Percentiles rank a stretch among this genome's conserved stretches.
Evolutionary conservation across 1,140 invertebrate genomes (phyloP).

Genomic region (Trissolcus basalis): DNA sequence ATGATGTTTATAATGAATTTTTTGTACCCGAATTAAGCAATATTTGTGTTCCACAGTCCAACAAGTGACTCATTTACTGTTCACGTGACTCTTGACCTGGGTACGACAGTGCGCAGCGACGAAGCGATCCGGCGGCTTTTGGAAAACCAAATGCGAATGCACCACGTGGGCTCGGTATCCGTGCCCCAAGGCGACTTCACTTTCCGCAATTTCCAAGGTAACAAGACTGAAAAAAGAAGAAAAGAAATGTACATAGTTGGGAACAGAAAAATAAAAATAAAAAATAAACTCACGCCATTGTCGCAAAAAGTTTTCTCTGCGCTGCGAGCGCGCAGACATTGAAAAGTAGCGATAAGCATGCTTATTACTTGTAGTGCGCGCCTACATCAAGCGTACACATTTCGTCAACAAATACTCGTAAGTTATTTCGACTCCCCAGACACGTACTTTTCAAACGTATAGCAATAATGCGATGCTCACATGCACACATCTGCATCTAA

Average conservation of each 20-base stretch:
- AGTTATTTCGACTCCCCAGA: slow-evolving; percentile 45
- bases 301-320: slow-evolving; percentile 17
- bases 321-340: slow-evolving; percentile 23
- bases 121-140: slow-evolving; percentile 62
- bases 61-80: slow-evolving; percentile 68
- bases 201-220: slow-evolving; percentile 69
- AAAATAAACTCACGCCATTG: slow-evolving; percentile 17
- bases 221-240: slow-evolving; percentile 1
- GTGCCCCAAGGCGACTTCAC: slow-evolving; percentile 66
- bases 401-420: slow-evolving; percentile 30
- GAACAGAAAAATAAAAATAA: no score
- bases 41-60: slow-evolving; percentile 50
- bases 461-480: slow-evolving; percentile 50
- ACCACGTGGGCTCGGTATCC: slow-evolving; percentile 65
- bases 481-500: slow-evolving; percentile 12
- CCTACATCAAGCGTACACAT: slow-evolving; percentile 32
- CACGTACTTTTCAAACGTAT: slow-evolving; percentile 51
- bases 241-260: no score
- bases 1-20: no score
- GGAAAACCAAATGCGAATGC: slow-evolving; percentile 64
- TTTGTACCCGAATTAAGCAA: not conserved
- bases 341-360: slow-evolving; percentile 54
- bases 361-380: slow-evolving; percentile 51
- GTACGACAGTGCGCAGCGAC: slow-evolving; percentile 66
- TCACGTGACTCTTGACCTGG: slow-evolving; percentile 68